These are phyloP conservation scores for Notoglanidium macrostoma DNA, from an alignment of 2,797 vertebrate species.

Conservation along the genomic window DNA sequence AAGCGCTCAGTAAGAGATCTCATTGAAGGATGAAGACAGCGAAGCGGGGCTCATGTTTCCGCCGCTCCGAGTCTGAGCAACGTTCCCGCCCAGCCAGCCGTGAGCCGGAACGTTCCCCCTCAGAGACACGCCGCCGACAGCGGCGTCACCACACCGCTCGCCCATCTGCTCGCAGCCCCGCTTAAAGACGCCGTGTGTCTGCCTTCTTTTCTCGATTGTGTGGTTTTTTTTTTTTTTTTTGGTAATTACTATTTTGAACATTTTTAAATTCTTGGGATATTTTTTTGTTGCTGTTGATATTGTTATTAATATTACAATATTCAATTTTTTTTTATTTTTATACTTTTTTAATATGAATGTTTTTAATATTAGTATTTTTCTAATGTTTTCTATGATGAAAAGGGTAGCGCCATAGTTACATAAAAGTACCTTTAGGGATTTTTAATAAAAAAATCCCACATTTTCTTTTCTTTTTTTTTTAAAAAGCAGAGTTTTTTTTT, in stretches of 20 bases:
- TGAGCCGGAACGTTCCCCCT: constrained; percentile 56
- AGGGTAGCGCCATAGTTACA: not conserved
- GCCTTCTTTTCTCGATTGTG: not conserved
- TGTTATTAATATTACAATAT: too few relatives aligned
- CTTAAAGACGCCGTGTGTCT: not conserved
- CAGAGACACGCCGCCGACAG: not conserved
- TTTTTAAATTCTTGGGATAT: not conserved
- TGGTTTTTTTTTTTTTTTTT: not conserved
- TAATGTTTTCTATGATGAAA: not conserved
- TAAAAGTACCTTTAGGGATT: too few relatives aligned
- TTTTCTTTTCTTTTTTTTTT: too few relatives aligned
- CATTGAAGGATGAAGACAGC: not conserved
- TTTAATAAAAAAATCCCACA: too few relatives aligned
- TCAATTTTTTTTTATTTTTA: not conserved
- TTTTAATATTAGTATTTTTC: not conserved
- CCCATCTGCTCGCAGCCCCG: not conserved
- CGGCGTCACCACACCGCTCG: not conserved
- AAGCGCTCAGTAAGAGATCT: constrained; percentile 16
- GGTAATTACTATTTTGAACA: not conserved
- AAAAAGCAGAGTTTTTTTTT: not conserved
- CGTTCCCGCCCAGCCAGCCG: constrained; percentile 45
- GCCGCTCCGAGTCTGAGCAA: constrained; percentile 51
- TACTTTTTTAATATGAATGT: too few relatives aligned
- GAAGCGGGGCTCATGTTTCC: constrained; percentile 42
- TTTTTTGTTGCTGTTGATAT: not conserved